Base-by-base conservation (phyloP, 2,888 invertebrate genomes). In the Xestia c-nigrum region DNA sequence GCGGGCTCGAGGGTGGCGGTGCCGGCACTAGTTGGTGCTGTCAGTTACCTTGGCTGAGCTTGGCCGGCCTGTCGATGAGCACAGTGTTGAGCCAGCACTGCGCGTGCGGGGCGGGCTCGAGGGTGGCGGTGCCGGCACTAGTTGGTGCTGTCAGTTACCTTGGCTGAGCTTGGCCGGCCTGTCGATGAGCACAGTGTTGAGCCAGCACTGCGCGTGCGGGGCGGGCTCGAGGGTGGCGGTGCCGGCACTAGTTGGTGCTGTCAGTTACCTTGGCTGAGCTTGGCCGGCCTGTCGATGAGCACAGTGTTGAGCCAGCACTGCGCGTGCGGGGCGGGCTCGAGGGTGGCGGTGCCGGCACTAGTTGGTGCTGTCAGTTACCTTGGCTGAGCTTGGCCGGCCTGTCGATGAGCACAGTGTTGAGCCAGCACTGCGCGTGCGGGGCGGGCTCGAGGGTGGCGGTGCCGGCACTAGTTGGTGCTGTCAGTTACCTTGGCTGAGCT, bases 251-350 rank as follows among this genome's bases (percentile, higher is more conserved):
- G n/a, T 55, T 4, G 55, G 10, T 55, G 55, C 9, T n/a, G 55
- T n/a, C 55, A 55, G 55, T 55, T 55, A 97, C 97, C 98, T 94
- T 98, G 98, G 74, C 98, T 98, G 65, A 99, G 97, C 88, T 98
- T 97, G 72, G 98, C 98, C 0, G 98, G 98, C 84, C 97, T 97
- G 92, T 98, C 98, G 68, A 98, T 97, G 83, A 98, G 97, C 86
- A 98, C 97, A 21, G 98, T 98, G 95, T 99, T 98, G 82, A 99
- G 97, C 98, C 98, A 98, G 93, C 98, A 98, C 91, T 98, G 97
- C 40, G 98, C 98, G 88, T 97, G 97, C 21, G 97, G 95, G n/a
- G 52, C 52, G 52, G 52, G 52, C 21, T 52, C 52, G 21, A 52
- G 94, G 16, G 98, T 98, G 66, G 98, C 98, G 16, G 97, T 97